Evolutionary conservation across 2,797 vertebrate species (phyloP), one percentile per base, ranked within the genome.

Genomic region (Rhyacichthys aspro): DNA sequence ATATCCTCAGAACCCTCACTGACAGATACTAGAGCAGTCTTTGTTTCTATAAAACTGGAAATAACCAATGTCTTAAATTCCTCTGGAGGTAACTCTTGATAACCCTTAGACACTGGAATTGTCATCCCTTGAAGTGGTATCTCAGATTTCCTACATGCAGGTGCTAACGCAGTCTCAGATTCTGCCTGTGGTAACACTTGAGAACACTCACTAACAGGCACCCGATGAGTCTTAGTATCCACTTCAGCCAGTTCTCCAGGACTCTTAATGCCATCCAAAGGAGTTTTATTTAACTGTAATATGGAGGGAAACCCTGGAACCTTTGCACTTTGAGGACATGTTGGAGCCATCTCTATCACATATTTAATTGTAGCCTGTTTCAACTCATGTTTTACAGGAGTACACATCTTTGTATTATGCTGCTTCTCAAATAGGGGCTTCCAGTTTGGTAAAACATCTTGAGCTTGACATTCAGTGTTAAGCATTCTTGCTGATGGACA

Each of bases 401-500:
- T 3, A 43, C 9, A 17, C 4, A 5, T 28, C 34, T 32, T 85
- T 41, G 80, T 54, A 12, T 53, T 62, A 39, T 23, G 59, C 19
- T 9, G 53, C n/a, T 59, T 79, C 15, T 76, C 17, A 39, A 74
- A 77, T 9, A 77, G 16, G 11, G 54, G 1, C 28, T 50, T 59
- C 8, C 11, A 46, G 8, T 58, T 14, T 55, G 44, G 47, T 72
- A 33, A 46, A 39, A 0, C 9, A 8, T 45, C 54, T 64, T 63
- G 38, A 9, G 44, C 46, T 70, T 43, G 7, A 54, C 28, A 54
- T 42, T 79, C 72, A 67, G 14, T 67, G 28, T 61, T 83, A 39
- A 79, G 70, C 63, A 53, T 83, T 49, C 80, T 81, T 23, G 76
- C 74, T 68, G 88, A 90, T 59, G 87, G 79, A 59, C 83, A 84